Base-by-base conservation (phyloP, 1,140 invertebrate genomes). In the Plectrocnemia conspersa region DNA sequence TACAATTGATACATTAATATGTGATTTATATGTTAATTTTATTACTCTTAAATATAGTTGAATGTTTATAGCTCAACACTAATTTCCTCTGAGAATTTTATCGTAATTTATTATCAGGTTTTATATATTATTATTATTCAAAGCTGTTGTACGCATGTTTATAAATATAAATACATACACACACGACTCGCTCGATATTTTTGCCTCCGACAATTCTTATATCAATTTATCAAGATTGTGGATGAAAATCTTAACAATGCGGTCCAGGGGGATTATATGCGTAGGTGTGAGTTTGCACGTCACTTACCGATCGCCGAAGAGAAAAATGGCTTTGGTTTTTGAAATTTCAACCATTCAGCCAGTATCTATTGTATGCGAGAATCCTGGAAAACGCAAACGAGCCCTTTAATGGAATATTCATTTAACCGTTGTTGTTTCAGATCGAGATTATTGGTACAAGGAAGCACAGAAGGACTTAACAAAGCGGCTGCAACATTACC, bases 391-490 rank as follows among this genome's bases (percentile, higher is more conserved):
- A 35, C 32, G 32, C 32, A 3, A 35, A 15, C 32, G n/a, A 3
- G 11, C 11, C n/a, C 32, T 13, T 4, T 13, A 35, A 3, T 11
- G 32, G n/a, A 11, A 3, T 15, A 11, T 15, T 11, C n/a, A 4
- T 13, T 35, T 4, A 35, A 11, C 32, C 3, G 16, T n/a, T n/a
- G 16, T 13, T 11, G 32, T 55, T 45, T 16, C 33, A 57, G 55
- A 57, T 57, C 55, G 55, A 4, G 48, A 57, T 13, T 57, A 57
- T 32, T 57, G 55, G 55, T 57, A 57, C n/a, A 41, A 25, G 5
- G 55, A 57, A 33, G 55, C 55, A 5, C 55, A 52, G 15, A 46
- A 49, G 19, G 55, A 52, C 32, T 19, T 57, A 11, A 46, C 47
- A 2, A 52, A 56, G 29, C 36, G 54, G 9, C 32, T 52, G 19